Percentiles rank a stretch among this genome's conserved stretches.
Evolutionary conservation across 2,797 vertebrate species (phyloP).

Genomic region (Eulemur coronatus): DNA sequence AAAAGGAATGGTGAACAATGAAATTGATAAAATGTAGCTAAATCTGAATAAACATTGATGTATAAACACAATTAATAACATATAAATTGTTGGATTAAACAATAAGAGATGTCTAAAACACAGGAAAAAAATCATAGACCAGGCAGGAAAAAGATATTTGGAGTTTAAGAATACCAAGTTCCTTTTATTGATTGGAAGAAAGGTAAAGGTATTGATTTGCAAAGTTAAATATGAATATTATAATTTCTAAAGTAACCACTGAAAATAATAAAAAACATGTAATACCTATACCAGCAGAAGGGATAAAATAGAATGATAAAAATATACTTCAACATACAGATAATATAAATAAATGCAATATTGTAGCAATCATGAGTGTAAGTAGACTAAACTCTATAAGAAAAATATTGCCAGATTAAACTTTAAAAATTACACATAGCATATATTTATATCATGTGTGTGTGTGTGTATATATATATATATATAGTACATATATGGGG

Average conservation of each 20-base stretch:
- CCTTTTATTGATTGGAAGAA: neutral
- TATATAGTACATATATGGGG: neutral
- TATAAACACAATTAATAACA: neutral
- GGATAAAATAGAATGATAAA: constrained; percentile 25
- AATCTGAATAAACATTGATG: neutral
- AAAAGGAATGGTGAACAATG: neutral
- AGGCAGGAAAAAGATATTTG: neutral
- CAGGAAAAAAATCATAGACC: neutral
- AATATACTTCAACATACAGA: neutral
- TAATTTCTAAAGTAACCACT: neutral
- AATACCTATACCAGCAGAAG: neutral
- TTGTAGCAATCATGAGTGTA: neutral
- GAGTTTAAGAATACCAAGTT: neutral
- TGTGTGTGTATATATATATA: neutral
- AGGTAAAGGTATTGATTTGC: neutral
- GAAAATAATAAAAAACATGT: neutral
- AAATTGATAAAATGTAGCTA: neutral
- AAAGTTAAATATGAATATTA: neutral
- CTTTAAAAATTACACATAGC: neutral
- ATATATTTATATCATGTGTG: neutral
- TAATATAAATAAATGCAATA: constrained; percentile 17
- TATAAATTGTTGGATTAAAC: neutral
- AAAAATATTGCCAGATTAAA: neutral
- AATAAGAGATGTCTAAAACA: neutral
- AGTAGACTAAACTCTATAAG: neutral